A percentile compares a stretch with the other conserved stretches of the same genome.
Evolutionary conservation across 2,113 vertebrate genomes (phyloP).

Genomic region (Calonectris borealis): DNA sequence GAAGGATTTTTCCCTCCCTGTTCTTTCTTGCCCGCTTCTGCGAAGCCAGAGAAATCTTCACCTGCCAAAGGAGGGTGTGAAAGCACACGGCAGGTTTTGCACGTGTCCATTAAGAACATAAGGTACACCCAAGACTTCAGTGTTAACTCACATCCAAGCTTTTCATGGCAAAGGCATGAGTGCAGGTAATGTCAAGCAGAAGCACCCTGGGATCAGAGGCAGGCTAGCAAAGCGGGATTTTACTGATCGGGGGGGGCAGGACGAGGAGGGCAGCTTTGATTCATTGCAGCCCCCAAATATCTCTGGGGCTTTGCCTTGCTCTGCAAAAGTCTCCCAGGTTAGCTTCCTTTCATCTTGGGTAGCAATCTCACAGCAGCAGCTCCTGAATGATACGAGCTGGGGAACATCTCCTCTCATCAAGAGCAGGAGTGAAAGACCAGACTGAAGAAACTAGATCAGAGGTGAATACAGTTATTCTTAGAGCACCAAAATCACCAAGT

Average conservation of each 20-base stretch:
- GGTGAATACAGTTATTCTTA: neutral
- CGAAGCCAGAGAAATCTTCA: neutral
- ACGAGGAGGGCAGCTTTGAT: neutral
- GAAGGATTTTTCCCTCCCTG: neutral
- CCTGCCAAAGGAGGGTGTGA: neutral
- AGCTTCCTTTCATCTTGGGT: neutral
- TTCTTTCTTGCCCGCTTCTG: neutral
- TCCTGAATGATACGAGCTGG: neutral
- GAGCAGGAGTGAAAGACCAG: neutral
- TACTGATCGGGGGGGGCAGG: neutral
- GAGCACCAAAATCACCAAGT: neutral
- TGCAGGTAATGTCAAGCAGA: neutral
- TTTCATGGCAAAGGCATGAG: neutral
- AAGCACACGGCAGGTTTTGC: neutral
- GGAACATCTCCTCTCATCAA: neutral
- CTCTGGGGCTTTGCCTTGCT: neutral
- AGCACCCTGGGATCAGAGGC: neutral
- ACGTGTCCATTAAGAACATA: neutral
- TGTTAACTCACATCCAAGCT: neutral
- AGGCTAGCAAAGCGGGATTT: neutral
- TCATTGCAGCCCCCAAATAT: neutral
- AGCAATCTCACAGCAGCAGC: neutral
- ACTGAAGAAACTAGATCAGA: neutral
- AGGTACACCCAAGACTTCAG: neutral
- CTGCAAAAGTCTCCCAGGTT: neutral